Conservation (phyloP, 2,888 invertebrate species). For the Lutraria lutraria region DNA sequence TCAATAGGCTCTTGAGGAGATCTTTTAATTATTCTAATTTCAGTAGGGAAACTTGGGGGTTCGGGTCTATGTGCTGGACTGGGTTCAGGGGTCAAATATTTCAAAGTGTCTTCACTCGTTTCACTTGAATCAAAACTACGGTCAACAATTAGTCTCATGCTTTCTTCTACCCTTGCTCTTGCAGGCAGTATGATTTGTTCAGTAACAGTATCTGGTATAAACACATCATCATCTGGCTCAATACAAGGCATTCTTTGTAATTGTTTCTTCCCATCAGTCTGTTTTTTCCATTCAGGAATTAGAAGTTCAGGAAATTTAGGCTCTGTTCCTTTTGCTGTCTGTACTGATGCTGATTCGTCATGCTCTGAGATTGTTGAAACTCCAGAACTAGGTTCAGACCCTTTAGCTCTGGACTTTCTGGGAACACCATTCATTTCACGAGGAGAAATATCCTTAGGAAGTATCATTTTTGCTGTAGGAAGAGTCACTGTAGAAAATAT, state of each 20-base stretch:
- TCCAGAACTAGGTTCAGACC: neutral
- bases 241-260: constrained; percentile 52
- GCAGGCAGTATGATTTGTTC: constrained; percentile 55
- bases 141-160: constrained; percentile 50
- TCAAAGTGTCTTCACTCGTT: constrained; percentile 70
- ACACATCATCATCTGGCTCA: constrained; percentile 65
- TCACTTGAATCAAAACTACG: constrained; percentile 70
- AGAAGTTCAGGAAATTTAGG: constrained; percentile 78
- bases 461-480: constrained; percentile 70
- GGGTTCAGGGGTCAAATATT: constrained; percentile 68
- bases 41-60: constrained; percentile 62
- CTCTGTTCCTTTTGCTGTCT: constrained; percentile 55
- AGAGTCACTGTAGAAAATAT: constrained; percentile 66
- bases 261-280: constrained; percentile 44
- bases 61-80: constrained; percentile 66
- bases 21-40: constrained; percentile 55
- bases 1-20: constrained; percentile 46
- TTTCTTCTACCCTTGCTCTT: constrained; percentile 56
- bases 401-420: constrained; percentile 48
- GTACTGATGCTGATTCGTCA: constrained; percentile 27
- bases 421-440: constrained; percentile 72
- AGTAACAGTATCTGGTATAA: constrained; percentile 46
- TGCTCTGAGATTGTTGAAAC: constrained; percentile 40
- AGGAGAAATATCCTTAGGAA: constrained; percentile 74
- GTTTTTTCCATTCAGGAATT: constrained; percentile 78